Evolutionary conservation across 2,797 vertebrate genomes (phyloP), one percentile per base, ranked within the genome.

Genomic region (Amazona ochrocephala): DNA sequence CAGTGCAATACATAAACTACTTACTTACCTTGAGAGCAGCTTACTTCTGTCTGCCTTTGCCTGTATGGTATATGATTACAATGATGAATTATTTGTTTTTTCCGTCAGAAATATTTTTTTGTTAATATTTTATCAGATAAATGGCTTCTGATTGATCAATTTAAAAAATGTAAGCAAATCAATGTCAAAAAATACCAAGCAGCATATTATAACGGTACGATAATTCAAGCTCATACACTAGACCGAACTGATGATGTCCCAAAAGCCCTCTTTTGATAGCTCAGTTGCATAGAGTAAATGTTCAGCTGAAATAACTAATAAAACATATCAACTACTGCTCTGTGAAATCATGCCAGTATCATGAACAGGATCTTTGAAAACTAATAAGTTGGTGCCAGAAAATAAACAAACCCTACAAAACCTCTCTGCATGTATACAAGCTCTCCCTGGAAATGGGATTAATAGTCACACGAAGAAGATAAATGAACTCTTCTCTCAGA

Each of bases 81-180:
- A n/a, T 2, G 4, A 16, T 86, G 50, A 88, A 68, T 79, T 81
- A 58, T 65, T 82, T 89, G 44, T 39, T 92, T 92, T 92, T 79
- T 82, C 82, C 67, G 82, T 78, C 80, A 90, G 39, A 81, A 95
- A 84, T 62, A 77, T 76, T 84, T 86, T 70, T 86, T 84, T 91
- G 64, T 95, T 95, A 97, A 96, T 92, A 93, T 96, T 96, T 94
- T 83, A 95, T 87, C 70, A 42, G 44, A 85, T 90, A 90, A 97
- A 94, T 96, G 79, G 23, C n/a, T 95, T 95, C 80, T 87, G 67
- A 96, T 72, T 89, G 88, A 96, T 45, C 56, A 72, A 84, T 90
- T 93, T 53, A 34, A 89, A 89, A 91, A 87, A 77, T 22, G 61
- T 53, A 93, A 56, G 60, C 50, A 90, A 92, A 92, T 94, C 89